Base-by-base conservation (phyloP, 1,140 invertebrate species). In the Zophobas morio region DNA sequence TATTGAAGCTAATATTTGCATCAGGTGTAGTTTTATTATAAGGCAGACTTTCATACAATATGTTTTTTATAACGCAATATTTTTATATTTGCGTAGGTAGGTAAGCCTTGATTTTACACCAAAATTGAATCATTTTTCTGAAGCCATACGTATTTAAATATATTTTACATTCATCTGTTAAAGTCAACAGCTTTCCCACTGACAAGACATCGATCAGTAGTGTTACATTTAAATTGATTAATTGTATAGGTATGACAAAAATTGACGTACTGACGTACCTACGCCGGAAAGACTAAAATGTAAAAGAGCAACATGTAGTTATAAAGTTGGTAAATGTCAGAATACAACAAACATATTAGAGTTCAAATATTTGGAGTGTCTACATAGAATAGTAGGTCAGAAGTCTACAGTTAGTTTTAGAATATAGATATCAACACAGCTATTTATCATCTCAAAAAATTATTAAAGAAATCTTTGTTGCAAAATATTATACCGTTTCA, bases 1-100 rank as follows among this genome's bases (percentile, higher is more conserved):
- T 66, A 66, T 46, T 66, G 60, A 42, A 39, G n/a, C 60, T 40
- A 66, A 66, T 66, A 66, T 66, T 66, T 66, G 60, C 60, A 66
- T 66, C 60, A 66, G 60, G 60, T 66, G 60, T 40, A 39, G 60
- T 66, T 66, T 66, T 66, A 66, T 66, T 66, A 66, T 39, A 66
- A 40, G 2, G 60, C n/a, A 20, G 60, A n/a, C 37, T 39, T 66
- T 8, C 35, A 42, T 66, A 42, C 60, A 66, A 66, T 66, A 66
- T 42, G 60, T 66, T 66, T 66, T 63, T 66, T 66, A 66, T 66
- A 42, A 1, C 39, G 60, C 60, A 42, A 66, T 66, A 66, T 66
- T 66, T 66, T 66, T 66, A 37, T 63, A 63, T 63, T 63, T 63
- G 20, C 20, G 20, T 20, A 20, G 20, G 20, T 20, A 42, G 39